Conservation (phyloP, 2,113 vertebrate genomes). For the Dromiciops gliroides region DNA sequence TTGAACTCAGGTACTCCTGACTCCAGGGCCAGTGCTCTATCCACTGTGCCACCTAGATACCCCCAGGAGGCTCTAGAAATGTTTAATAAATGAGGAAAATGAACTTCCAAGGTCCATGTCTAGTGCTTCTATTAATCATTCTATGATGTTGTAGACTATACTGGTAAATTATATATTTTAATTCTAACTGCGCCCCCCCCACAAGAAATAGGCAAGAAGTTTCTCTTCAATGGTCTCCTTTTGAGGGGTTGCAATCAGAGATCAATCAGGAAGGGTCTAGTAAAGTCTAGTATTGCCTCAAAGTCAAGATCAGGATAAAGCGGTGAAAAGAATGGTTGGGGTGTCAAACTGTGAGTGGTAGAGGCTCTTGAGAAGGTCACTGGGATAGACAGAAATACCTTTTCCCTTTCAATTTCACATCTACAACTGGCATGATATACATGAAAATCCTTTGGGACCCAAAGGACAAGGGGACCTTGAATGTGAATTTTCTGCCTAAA, state of each 20-base stretch:
- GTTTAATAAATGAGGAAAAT: not conserved
- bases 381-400: not conserved
- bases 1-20: too few species aligned
- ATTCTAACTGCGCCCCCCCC: not conserved
- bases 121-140: not conserved
- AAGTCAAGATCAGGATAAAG: not conserved
- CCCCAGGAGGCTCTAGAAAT: not conserved
- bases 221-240: not conserved
- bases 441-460: conserved; percentile 12
- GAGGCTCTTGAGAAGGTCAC: conserved; percentile 50
- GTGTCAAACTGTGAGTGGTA: not conserved
- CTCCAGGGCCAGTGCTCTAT: too few species aligned
- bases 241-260: not conserved
- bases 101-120: not conserved
- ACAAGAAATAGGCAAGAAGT: not conserved
- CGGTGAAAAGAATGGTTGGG: not conserved
- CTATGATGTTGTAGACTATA: not conserved
- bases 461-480: conserved; percentile 49
- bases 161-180: not conserved
- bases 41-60: too few species aligned
- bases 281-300: not conserved
- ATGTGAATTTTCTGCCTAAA: conserved; percentile 36
- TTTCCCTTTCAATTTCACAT: conserved; percentile 9
- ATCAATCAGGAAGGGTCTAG: not conserved
- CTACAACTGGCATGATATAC: not conserved